phyloP scores from a whole-genome alignment of 2,113 vertebrate genomes.

The Scortum barcoo region DNA sequence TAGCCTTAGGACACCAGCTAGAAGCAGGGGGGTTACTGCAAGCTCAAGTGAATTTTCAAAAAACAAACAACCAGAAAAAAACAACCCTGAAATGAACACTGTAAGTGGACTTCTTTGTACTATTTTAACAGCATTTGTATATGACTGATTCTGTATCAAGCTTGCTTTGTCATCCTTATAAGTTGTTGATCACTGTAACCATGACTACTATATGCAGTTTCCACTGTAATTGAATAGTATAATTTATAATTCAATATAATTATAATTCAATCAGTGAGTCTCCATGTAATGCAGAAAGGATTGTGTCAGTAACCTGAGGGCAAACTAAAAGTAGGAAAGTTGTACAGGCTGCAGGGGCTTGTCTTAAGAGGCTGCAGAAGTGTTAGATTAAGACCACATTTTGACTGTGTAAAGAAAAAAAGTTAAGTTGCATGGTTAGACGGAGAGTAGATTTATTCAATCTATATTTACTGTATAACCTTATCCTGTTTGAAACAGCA shows the following conservation, averaged over 20 bases:
- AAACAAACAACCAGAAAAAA: too few relatives aligned
- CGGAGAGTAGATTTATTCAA: conserved; percentile 9
- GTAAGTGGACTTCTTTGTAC: too few relatives aligned
- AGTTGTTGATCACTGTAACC: too few relatives aligned
- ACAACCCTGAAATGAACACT: too few relatives aligned
- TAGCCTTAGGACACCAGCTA: too few relatives aligned
- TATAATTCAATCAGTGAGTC: not conserved
- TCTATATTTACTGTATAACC: conserved; percentile 44
- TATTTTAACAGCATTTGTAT: too few relatives aligned
- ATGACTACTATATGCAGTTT: too few relatives aligned
- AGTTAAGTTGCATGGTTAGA: not conserved
- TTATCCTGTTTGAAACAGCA: not conserved
- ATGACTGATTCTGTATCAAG: too few relatives aligned
- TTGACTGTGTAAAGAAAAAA: not conserved
- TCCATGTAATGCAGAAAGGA: not conserved
- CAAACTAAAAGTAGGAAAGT: not conserved
- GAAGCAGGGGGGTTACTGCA: too few relatives aligned
- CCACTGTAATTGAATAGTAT: not conserved
- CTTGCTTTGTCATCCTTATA: too few relatives aligned
- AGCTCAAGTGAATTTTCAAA: too few relatives aligned
- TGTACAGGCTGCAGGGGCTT: not conserved
- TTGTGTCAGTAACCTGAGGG: not conserved
- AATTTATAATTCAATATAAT: not conserved
- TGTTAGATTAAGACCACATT: conserved; percentile 15
- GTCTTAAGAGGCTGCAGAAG: not conserved